Evolutionary conservation across 2,888 invertebrate genomes (phyloP), one percentile per base, ranked within the genome.

Genomic region (Dichetophora obliterata): DNA sequence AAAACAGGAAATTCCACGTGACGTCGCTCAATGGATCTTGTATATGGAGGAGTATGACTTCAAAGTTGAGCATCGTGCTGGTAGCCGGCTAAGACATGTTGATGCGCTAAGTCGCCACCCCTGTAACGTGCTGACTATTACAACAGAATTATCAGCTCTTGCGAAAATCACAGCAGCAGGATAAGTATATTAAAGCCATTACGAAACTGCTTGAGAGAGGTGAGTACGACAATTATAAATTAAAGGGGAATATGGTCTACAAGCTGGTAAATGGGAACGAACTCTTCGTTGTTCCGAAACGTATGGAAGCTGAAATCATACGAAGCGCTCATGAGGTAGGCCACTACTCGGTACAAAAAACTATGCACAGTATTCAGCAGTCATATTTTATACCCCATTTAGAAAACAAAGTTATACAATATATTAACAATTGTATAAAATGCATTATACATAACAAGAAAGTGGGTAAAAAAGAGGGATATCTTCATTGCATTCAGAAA

Each of bases 391-490:
- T 19, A 52, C n/a, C 19, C 3, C 52, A 52, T 52, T n/a, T 59
- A 59, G 74, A 37, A 65, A 75, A 3, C 3, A 52, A 52, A 6
- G 52, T 19, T n/a, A n/a, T n/a, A n/a, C n/a, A n/a, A n/a, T n/a
- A n/a, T 52, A n/a, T n/a, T n/a, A 9, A 52, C 3, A n/a, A 52
- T 52, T 52, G n/a, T 52, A 9, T 14, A 52, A n/a, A 52, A 52
- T 3, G 75, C 79, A 22, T 65, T 76, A 24, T 80, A 78, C 72
- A 73, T 78, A 52, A 27, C 24, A 24, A 65, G 52, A 52, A 52
- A 9, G 5, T 52, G 14, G 52, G 52, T 5, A 52, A 52, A n/a
- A 52, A 52, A n/a, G 52, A 52, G n/a, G 52, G 52, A 52, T 52
- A 52, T 52, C 8, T 52, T 3, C 52, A 52, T 6, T 52, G 8